Conservation (phyloP, 2,888 invertebrate genomes). For the Ochlodes sylvanus region DNA sequence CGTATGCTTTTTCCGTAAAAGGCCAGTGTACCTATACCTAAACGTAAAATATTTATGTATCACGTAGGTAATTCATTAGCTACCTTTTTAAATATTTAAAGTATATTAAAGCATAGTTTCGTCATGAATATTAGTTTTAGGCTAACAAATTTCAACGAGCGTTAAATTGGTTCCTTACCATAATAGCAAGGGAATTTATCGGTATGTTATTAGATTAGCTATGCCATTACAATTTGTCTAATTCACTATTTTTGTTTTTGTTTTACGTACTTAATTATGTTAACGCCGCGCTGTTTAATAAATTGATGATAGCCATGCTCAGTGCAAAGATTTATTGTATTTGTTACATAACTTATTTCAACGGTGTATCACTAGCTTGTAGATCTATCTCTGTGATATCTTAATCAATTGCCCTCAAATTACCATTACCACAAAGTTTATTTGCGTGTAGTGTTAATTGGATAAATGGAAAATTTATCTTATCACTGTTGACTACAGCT, state of each 20-base stretch:
- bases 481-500: slow-evolving; percentile 60
- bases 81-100: too few relatives aligned
- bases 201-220: too few relatives aligned
- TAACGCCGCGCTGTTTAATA: too few relatives aligned
- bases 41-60: too few relatives aligned
- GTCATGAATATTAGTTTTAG: background rate
- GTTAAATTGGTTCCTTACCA: background rate
- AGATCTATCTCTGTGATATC: background rate
- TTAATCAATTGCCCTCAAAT: slow-evolving; percentile 28
- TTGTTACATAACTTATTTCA: slow-evolving; percentile 4
- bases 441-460: slow-evolving; percentile 40
- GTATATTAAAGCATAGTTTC: background rate
- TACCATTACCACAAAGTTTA: slow-evolving; percentile 24
- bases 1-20: too few relatives aligned
- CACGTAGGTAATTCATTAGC: too few relatives aligned
- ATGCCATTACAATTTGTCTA: too few relatives aligned
- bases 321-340: background rate
- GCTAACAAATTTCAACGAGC: background rate
- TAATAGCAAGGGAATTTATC: background rate
- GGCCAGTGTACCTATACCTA: too few relatives aligned
- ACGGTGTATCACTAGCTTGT: slow-evolving; percentile 13
- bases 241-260: too few relatives aligned
- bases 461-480: slow-evolving; percentile 67
- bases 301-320: too few relatives aligned
- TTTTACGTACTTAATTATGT: too few relatives aligned